Conservation (phyloP, 2,113 vertebrate genomes). For the Dryoscopus gambensis region DNA sequence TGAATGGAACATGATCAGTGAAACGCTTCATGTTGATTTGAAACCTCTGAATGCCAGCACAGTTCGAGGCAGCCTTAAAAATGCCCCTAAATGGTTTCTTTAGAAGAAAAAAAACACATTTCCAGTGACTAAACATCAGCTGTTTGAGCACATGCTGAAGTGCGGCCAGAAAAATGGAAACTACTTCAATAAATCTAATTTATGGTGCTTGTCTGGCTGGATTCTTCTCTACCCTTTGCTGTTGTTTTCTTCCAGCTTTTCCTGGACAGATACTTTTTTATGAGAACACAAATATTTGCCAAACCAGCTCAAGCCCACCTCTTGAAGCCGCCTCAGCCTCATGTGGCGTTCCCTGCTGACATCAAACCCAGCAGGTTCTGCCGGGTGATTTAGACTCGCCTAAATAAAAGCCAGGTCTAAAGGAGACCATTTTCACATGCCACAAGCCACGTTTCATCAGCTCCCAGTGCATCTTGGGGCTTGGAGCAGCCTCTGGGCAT, state of each 20-base stretch:
- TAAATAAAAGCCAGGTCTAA: background rate
- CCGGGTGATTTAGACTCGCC: background rate
- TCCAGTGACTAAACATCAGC: background rate
- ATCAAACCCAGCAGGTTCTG: background rate
- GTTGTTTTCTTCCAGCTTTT: background rate
- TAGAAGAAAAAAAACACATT: background rate
- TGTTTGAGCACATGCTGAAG: background rate
- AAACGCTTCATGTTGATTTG: background rate
- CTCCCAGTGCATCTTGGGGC: background rate
- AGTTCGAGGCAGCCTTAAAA: background rate
- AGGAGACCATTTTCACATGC: background rate
- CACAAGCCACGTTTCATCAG: background rate
- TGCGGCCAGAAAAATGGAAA: background rate
- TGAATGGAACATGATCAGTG: background rate
- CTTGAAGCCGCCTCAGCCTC: background rate
- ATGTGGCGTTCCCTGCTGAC: background rate
- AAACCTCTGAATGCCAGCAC: background rate
- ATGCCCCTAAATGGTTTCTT: background rate
- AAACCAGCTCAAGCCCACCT: background rate
- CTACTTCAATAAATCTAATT: background rate
- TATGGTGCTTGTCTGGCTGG: background rate
- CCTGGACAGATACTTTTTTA: background rate
- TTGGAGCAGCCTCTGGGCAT: background rate
- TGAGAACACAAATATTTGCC: background rate
- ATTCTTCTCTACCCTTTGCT: background rate